Evolutionary conservation across 2,797 vertebrate species (phyloP).

Genomic region (Mormyrops boulengeri): DNA sequence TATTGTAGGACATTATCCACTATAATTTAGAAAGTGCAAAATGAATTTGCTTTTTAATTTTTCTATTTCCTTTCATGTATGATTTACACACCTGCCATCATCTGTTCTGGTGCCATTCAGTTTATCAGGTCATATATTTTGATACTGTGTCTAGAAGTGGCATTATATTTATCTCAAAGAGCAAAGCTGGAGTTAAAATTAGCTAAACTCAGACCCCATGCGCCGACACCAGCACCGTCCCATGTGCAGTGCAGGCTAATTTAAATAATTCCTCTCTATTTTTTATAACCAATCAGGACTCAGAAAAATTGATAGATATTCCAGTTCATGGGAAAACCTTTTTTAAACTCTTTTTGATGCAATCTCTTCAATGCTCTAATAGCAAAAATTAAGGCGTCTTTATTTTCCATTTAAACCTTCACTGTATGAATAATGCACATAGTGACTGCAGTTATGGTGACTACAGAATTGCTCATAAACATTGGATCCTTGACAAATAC

Average conservation of each 20-base stretch:
- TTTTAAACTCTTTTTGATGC: background rate
- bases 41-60: background rate
- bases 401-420: background rate
- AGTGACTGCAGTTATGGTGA: background rate
- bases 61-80: background rate
- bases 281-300: background rate
- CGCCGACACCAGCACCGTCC: background rate
- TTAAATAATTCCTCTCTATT: background rate
- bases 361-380: background rate
- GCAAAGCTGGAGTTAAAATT: background rate
- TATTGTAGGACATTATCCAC: conserved; percentile 9
- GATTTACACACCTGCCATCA: background rate
- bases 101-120: background rate
- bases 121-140: background rate
- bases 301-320: background rate
- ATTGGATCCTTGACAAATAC: background rate
- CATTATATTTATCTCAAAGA: background rate
- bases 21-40: background rate
- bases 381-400: background rate
- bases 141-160: background rate
- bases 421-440: background rate
- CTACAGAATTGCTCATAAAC: conserved; percentile 20
- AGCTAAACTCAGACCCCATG: background rate
- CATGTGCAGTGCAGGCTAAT: background rate
- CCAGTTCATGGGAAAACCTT: background rate